Evolutionary conservation across 2,113 vertebrate species (phyloP).

Genomic region (Leuciscus idus): DNA sequence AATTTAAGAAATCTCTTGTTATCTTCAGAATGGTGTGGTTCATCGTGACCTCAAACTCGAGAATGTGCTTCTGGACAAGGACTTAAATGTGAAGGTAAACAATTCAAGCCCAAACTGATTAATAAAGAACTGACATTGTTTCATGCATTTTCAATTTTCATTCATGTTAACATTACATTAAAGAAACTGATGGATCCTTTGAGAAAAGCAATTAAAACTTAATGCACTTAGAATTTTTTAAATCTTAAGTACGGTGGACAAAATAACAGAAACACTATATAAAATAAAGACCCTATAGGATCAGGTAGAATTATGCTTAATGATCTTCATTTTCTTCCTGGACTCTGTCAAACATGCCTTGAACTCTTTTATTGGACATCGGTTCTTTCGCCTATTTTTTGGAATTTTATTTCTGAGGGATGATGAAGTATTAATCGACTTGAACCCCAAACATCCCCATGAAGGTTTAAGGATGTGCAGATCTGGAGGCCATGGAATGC

Average conservation of each 20-base stretch:
- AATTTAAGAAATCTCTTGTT: background rate
- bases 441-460: background rate
- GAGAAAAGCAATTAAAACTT: background rate
- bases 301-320: background rate
- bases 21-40: slow-evolving; percentile 75
- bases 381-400: background rate
- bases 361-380: background rate
- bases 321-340: background rate
- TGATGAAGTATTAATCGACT: background rate
- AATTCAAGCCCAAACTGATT: background rate
- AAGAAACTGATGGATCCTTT: background rate
- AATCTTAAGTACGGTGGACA: background rate
- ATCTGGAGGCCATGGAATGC: background rate
- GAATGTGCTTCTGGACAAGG: slow-evolving; percentile 80
- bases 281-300: background rate
- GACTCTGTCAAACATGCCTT: background rate
- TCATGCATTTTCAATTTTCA: slow-evolving; percentile 6
- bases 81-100: slow-evolving; percentile 79
- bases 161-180: background rate
- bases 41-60: slow-evolving; percentile 83
- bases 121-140: background rate
- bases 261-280: background rate
- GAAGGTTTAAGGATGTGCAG: background rate
- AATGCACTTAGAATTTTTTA: background rate
- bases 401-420: background rate